Base-by-base conservation (phyloP, 2,888 invertebrate genomes). In the Harpalus rubripes region DNA sequence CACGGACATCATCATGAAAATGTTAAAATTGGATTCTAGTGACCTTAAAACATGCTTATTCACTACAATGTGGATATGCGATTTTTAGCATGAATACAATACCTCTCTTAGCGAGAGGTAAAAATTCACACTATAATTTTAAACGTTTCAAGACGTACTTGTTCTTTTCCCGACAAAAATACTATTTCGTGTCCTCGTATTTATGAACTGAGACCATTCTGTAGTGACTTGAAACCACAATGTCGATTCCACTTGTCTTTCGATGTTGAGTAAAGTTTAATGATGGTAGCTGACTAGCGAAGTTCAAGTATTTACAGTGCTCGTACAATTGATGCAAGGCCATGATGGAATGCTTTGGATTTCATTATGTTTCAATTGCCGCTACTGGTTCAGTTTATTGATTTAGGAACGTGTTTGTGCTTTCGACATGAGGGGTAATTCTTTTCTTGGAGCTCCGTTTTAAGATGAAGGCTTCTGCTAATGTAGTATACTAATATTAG, bases 221-320 rank as follows among this genome's bases (percentile, higher is more conserved):
- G 18, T n/a, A 59, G 18, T 8, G 59, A 59, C 59, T 15, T 15
- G 16, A 2, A 59, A 59, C 59, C 15, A 59, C 44, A 52, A 52
- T 3, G 44, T 12, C 44, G 10, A 52, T 52, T 32, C 44, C 44
- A 52, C 44, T 52, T 52, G 44, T 52, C 44, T 52, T 52, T 12
- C 44, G 10, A 52, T 52, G 44, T 12, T 6, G 4, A 52, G 44
- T 52, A 12, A 52, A 52, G 44, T 52, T 52, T 74, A 74, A 74
- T 74, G 72, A 74, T 74, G 72, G 72, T 74, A 44, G 15, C 72
- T 74, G 72, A 44, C 72, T 74, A 44, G 72, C 16, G 52, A 44
- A 74, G 72, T 74, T 74, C 72, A 74, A 74, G 72, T 74, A 74
- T 74, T 74, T 74, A 44, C 44, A 12, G 72, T 74, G 72, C 72